Conservation (phyloP, 1,140 invertebrate genomes). For the Papilio polyxenes region DNA sequence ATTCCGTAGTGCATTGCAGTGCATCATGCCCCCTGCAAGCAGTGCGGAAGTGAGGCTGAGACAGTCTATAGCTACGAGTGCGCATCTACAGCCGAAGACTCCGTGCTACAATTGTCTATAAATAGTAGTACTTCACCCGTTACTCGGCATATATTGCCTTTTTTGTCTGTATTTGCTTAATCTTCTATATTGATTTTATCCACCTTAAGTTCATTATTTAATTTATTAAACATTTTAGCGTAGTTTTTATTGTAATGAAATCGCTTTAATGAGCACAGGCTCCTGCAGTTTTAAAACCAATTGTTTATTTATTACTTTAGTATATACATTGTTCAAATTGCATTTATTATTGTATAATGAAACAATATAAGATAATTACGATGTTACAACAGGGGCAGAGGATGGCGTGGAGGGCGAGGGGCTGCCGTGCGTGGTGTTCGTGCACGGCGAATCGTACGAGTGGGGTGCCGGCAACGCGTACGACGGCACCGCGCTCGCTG, state of each 20-base stretch:
- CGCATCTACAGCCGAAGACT: constrained; percentile 42
- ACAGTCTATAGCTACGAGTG: constrained; percentile 66
- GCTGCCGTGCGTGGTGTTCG: constrained; percentile 88
- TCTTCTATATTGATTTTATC: background rate
- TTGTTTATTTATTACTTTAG: background rate
- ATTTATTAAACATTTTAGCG: background rate
- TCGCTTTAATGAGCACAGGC: background rate
- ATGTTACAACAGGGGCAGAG: constrained; percentile 51
- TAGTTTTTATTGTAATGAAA: background rate
- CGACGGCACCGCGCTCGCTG: constrained; percentile 94
- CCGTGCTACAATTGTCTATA: constrained; percentile 22
- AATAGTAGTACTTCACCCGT: background rate
- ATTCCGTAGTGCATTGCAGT: constrained; percentile 98
- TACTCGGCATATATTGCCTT: background rate
- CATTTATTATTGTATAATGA: background rate
- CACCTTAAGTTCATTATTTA: background rate
- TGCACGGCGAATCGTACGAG: constrained; percentile 97
- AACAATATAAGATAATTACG: background rate
- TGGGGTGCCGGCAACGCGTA: constrained; percentile 97
- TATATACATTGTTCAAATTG: background rate
- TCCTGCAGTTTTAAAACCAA: background rate
- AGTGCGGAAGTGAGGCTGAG: constrained; percentile 92
- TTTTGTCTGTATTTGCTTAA: background rate
- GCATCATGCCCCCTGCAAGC: constrained; percentile 90
- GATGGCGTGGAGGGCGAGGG: constrained; percentile 57